Conservation (phyloP, 2,113 vertebrate genomes). For the Aegotheles bennettii region DNA sequence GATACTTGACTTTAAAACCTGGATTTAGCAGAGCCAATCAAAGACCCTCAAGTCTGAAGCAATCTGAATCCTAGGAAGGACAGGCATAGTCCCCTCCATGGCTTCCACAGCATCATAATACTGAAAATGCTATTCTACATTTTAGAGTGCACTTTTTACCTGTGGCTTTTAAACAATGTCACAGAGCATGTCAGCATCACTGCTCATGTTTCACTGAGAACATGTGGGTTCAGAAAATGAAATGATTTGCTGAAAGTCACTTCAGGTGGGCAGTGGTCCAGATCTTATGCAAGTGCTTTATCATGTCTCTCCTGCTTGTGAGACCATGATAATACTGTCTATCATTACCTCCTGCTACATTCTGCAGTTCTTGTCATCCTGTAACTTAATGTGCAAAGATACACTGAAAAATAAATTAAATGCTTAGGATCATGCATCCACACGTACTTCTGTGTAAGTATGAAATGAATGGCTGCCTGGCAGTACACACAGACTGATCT, state of each 20-base stretch:
- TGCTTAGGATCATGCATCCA: neutral
- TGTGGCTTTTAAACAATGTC: neutral
- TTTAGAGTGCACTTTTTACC: neutral
- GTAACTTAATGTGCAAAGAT: neutral
- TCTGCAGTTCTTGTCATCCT: neutral
- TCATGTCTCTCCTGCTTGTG: neutral
- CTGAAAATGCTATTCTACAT: neutral
- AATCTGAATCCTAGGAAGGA: neutral
- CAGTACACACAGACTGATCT: neutral
- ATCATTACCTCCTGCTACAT: neutral
- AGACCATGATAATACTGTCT: neutral
- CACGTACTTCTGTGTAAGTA: neutral
- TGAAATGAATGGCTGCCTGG: neutral
- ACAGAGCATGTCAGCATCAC: neutral
- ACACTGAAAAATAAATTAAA: neutral
- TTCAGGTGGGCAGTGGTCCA: neutral
- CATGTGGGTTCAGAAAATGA: neutral
- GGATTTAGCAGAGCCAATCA: neutral
- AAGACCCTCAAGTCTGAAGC: neutral
- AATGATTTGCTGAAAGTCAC: neutral
- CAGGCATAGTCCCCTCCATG: neutral
- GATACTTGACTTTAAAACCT: neutral
- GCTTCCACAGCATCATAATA: neutral
- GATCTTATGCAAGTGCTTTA: neutral
- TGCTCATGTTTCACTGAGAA: neutral